These are phyloP conservation scores for Epistrophe grossulariae DNA, from an alignment of 2,888 invertebrate genomes.

Conservation along the genomic window DNA sequence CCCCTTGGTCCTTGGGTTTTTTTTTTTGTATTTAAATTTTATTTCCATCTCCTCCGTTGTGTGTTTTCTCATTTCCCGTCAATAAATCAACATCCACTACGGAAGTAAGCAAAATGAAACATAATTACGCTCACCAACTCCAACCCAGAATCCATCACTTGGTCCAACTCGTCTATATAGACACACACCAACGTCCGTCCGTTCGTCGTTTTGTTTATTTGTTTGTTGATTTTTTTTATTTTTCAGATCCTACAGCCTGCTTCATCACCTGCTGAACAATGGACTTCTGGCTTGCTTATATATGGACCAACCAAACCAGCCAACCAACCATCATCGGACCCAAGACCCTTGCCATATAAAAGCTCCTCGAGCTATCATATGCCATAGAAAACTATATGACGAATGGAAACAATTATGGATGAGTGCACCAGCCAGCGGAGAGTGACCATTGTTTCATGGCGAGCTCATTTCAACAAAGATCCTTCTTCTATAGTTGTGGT, in stretches of 20 bases:
- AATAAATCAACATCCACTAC: conserved; percentile 66
- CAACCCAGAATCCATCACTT: conserved; percentile 7
- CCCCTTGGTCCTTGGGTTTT: background rate
- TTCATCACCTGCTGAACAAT: conserved; percentile 67
- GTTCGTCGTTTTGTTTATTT: background rate
- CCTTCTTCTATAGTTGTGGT: conserved; percentile 30
- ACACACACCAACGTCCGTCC: conserved; percentile 2
- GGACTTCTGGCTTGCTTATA: background rate
- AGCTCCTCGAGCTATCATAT: conserved; percentile 45
- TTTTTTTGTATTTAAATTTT: conserved; percentile 12
- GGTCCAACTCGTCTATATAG: conserved; percentile 11
- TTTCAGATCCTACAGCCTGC: background rate
- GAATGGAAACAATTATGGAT: conserved; percentile 73
- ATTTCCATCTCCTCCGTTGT: conserved; percentile 29
- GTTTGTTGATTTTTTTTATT: background rate
- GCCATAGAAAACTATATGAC: conserved; percentile 57
- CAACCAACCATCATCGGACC: background rate
- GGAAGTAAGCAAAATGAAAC: conserved; percentile 68
- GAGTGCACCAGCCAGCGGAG: conserved; percentile 39
- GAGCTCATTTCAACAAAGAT: conserved; percentile 72
- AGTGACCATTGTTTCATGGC: conserved; percentile 70
- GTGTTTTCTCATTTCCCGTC: conserved; percentile 64
- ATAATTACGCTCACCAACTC: conserved; percentile 57
- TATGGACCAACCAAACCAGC: background rate
- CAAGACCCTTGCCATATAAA: conserved; percentile 13